These are phyloP conservation scores for Coecobrya sp. DNA, from an alignment of 2,888 invertebrate species.

Conservation along the genomic window DNA sequence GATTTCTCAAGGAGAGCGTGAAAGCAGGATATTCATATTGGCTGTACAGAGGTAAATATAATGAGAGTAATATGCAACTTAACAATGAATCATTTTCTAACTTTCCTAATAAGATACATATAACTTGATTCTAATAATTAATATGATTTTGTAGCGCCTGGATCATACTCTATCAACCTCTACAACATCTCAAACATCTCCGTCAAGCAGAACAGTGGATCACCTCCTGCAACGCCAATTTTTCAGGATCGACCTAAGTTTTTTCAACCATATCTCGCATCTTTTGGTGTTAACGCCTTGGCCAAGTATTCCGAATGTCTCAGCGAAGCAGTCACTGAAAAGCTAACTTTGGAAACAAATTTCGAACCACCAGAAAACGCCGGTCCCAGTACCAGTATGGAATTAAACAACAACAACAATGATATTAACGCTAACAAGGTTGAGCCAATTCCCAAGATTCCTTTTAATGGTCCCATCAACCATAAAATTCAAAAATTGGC, in stretches of 20 bases:
- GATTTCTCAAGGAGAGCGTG: slow-evolving; percentile 15
- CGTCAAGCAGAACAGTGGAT: not conserved
- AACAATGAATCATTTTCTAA: too few relatives aligned
- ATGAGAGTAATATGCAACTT: too few relatives aligned
- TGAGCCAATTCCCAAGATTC: not conserved
- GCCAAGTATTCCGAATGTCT: slow-evolving; percentile 54
- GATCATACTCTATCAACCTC: slow-evolving; percentile 27
- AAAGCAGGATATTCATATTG: slow-evolving; percentile 67
- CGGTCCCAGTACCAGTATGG: not conserved
- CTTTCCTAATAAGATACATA: too few relatives aligned
- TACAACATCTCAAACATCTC: slow-evolving; percentile 70
- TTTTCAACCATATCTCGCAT: slow-evolving; percentile 28
- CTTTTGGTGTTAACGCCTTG: slow-evolving; percentile 9
- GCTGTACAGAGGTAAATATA: slow-evolving; percentile 72
- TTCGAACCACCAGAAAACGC: not conserved
- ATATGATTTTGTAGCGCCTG: slow-evolving; percentile 42
- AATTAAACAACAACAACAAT: not conserved
- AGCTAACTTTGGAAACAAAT: slow-evolving; percentile 12
- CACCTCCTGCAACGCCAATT: not conserved
- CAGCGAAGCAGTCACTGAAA: not conserved
- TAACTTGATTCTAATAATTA: too few relatives aligned
- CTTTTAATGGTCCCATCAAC: not conserved
- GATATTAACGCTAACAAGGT: not conserved
- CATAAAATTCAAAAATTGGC: not conserved
- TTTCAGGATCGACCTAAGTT: slow-evolving; percentile 29